A percentile compares a stretch with the other conserved stretches of the same genome.
Conservation (phyloP, 2,888 invertebrate species). For the Hoplodrina blanda region DNA sequence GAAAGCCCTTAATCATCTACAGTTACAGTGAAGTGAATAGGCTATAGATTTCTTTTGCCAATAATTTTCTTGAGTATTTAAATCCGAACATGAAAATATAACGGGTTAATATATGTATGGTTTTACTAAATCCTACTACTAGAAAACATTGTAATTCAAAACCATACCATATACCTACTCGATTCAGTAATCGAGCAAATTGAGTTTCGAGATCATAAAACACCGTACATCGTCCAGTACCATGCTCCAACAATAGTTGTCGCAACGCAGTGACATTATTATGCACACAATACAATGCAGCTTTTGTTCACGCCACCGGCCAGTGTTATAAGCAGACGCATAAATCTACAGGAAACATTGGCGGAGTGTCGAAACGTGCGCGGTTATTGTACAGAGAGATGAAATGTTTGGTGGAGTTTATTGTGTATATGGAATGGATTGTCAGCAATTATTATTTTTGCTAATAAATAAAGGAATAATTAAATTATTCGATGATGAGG, state of each 20-base stretch:
- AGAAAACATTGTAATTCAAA: background rate
- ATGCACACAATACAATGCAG: slow-evolving; percentile 67
- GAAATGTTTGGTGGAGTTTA: slow-evolving; percentile 10
- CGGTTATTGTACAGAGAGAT: slow-evolving; percentile 38
- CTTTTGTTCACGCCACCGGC: slow-evolving; percentile 63
- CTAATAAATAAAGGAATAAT: background rate
- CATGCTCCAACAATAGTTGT: slow-evolving; percentile 57
- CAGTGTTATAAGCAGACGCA: slow-evolving; percentile 69
- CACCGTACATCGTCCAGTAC: slow-evolving; percentile 36
- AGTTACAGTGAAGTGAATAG: too few species aligned
- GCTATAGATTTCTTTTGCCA: too few species aligned
- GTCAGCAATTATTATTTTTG: background rate
- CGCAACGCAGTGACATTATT: slow-evolving; percentile 59
- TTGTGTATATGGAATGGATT: slow-evolving; percentile 20
- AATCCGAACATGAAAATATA: background rate
- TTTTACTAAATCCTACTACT: too few species aligned
- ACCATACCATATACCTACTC: background rate
- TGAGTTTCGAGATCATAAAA: slow-evolving; percentile 16
- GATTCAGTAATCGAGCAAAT: slow-evolving; percentile 7
- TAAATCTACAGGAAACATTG: slow-evolving; percentile 67
- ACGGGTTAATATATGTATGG: too few species aligned
- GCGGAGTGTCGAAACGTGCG: slow-evolving; percentile 41
- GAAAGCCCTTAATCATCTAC: background rate
- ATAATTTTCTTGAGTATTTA: background rate
- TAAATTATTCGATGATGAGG: background rate